Conservation (phyloP, 2,113 vertebrate genomes). For the Scomber colias region DNA sequence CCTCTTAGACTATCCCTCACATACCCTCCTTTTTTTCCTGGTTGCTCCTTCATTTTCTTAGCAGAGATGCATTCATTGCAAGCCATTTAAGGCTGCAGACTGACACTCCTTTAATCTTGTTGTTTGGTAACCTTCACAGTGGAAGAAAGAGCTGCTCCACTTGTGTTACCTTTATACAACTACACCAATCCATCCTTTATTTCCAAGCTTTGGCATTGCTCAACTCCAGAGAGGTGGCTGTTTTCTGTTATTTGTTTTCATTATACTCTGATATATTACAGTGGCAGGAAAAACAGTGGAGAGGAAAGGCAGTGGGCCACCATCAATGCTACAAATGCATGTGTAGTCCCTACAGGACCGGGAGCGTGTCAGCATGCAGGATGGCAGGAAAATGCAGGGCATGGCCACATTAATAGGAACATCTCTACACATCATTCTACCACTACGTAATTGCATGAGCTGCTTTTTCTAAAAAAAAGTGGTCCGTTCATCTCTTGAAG, state of each 20-base stretch:
- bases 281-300: slow-evolving; percentile 32
- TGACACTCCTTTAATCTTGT: slow-evolving; percentile 85
- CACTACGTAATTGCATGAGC: too few species aligned
- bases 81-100: slow-evolving; percentile 72
- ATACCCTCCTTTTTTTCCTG: slow-evolving; percentile 39
- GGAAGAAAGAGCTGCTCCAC: slow-evolving; percentile 56
- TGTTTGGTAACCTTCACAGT: slow-evolving; percentile 80
- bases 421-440: too few species aligned
- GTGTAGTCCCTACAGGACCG: neutral
- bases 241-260: slow-evolving; percentile 80
- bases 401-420: slow-evolving; percentile 9
- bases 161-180: slow-evolving; percentile 69
- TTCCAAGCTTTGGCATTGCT: slow-evolving; percentile 46
- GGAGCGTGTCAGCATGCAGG: neutral
- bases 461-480: too few species aligned
- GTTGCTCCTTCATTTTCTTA: slow-evolving; percentile 57
- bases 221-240: slow-evolving; percentile 42
- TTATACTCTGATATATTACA: slow-evolving; percentile 63
- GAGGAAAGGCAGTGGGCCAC: slow-evolving; percentile 45
- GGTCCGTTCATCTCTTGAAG: too few species aligned
- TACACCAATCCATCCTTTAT: slow-evolving; percentile 52
- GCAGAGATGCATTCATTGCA: slow-evolving; percentile 64
- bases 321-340: slow-evolving; percentile 2
- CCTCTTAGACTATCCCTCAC: slow-evolving; percentile 47
- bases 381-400: slow-evolving; percentile 2